Evolutionary conservation across 2,113 vertebrate genomes (phyloP).

Genomic region (Pipa parva): DNA sequence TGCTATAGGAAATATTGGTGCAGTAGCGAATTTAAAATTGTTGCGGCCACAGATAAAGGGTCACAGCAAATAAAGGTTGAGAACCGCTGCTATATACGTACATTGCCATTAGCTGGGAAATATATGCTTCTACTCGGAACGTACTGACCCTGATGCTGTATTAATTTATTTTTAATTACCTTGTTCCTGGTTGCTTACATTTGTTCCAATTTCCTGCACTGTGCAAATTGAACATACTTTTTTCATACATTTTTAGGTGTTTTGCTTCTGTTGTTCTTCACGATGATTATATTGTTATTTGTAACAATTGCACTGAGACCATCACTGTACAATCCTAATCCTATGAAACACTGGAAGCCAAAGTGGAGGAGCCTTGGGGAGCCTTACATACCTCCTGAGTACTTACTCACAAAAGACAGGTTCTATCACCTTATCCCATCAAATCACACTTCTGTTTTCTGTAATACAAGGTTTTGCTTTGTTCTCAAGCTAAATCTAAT

Average conservation of each 20-base stretch:
- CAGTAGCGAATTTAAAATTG: no score
- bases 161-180: no score
- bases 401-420: constrained; percentile 64
- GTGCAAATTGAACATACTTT: no score
- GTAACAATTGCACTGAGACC: constrained; percentile 73
- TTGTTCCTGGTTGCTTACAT: not conserved
- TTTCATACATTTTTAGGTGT: constrained; percentile 49
- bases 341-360: constrained; percentile 65
- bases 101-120: no score
- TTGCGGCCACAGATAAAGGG: no score
- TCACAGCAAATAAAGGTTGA: no score
- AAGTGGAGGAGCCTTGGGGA: constrained; percentile 81
- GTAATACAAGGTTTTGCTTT: not conserved
- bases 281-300: constrained; percentile 61
- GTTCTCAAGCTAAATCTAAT: no score
- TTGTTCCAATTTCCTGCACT: not conserved
- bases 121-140: no score
- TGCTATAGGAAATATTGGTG: no score
- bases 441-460: not conserved
- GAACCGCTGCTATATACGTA: no score
- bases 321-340: constrained; percentile 49
- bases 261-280: constrained; percentile 65
- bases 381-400: constrained; percentile 62
- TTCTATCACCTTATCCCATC: no score
- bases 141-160: no score